A percentile compares a stretch with the other conserved stretches of the same genome.
Evolutionary conservation across 2,888 invertebrate species (phyloP).

Genomic region (Ophioninae sp.): DNA sequence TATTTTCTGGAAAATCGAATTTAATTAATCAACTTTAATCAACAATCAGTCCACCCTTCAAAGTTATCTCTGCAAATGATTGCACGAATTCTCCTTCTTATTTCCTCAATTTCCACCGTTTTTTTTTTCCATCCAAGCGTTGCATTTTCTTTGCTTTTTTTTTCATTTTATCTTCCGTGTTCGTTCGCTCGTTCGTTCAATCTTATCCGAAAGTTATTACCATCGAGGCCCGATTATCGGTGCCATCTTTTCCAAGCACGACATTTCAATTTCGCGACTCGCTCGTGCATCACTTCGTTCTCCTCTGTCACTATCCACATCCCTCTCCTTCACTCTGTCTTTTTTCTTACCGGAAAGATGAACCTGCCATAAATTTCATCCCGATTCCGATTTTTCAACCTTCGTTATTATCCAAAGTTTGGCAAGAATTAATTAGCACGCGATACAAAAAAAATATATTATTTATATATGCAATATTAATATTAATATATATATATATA

Average conservation of each 20-base stretch:
- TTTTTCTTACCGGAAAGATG: neutral
- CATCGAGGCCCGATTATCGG: constrained; percentile 59
- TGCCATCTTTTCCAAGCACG: constrained; percentile 54
- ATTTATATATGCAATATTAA: too few relatives aligned
- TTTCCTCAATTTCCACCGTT: neutral
- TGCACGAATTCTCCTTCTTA: neutral
- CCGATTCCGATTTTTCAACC: too few relatives aligned
- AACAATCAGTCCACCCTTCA: too few relatives aligned
- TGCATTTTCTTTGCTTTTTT: neutral
- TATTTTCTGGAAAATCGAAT: too few relatives aligned
- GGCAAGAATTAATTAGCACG: too few relatives aligned
- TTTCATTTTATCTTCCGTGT: constrained; percentile 9
- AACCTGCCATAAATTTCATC: too few relatives aligned
- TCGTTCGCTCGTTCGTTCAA: constrained; percentile 44
- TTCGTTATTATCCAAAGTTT: too few relatives aligned
- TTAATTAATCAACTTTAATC: too few relatives aligned
- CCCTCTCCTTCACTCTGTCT: neutral
- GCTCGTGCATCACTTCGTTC: constrained; percentile 54
- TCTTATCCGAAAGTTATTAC: constrained; percentile 59
- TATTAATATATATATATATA: too few relatives aligned
- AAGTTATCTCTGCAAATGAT: too few relatives aligned
- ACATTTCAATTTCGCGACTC: constrained; percentile 61
- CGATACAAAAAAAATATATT: too few relatives aligned
- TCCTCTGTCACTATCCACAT: neutral
- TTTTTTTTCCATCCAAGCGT: constrained; percentile 17